Base-by-base conservation (phyloP, 2,113 vertebrate genomes). In the Melanocharis versteri region DNA sequence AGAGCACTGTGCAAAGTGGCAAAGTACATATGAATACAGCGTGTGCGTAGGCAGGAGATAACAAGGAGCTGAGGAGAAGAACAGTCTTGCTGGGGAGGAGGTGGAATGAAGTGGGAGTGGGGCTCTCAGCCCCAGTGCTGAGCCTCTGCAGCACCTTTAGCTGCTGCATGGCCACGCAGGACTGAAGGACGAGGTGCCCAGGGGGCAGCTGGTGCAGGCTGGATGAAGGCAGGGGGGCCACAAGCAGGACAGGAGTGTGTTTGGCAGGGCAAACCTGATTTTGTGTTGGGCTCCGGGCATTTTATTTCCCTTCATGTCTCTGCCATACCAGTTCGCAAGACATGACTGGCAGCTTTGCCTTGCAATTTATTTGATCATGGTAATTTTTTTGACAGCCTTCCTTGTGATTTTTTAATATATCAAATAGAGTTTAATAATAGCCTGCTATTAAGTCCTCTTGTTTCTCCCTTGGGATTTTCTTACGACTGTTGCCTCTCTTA, bases 361-460 rank as follows among this genome's bases (percentile, higher is more conserved):
- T 94, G 96, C 89, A 95, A 96, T 97, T 97, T 96, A 91, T 92
- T 95, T 96, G 96, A 97, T 96, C 94, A 75, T 33, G 90, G 96
- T 96, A 96, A 96, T 96, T 96, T 97, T 96, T 96, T 93, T 96
- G 96, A 97, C 96, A 97, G 88, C 90, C 93, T 95, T 96, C 92
- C 90, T 89, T 96, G 86, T 97, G 96, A 96, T 97, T 97, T 97
- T 97, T 97, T 96, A 97, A 96, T 97, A 93, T 95, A 95, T 94
- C 93, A 96, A 97, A 96, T 97, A 95, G 88, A 96, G 94, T 94
- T 96, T 97, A 97, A 97, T 97, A 96, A 96, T 96, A 97, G 96
- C 76, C 86, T 96, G 92, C 94, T 96, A 97, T 96, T 97, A 96
- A 96, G 96, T 94, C 88, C 86, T 95, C 94, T 90, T 92, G 89